Conservation (phyloP, 1,140 invertebrate species). For the Nilaparvata lugens region DNA sequence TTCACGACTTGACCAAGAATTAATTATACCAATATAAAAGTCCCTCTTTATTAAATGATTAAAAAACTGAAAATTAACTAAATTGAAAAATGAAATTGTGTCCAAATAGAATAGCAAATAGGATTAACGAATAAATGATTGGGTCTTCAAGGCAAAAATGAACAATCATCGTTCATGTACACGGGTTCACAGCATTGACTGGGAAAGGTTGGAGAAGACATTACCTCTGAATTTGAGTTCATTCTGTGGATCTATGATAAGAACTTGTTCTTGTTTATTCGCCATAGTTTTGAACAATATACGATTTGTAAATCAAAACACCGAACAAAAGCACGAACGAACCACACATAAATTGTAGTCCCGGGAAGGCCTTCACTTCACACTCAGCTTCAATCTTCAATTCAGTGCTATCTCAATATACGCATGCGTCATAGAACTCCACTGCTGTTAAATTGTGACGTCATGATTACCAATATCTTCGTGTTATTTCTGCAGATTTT, state of each 20-base stretch:
- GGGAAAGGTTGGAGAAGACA: background rate
- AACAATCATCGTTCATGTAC: background rate
- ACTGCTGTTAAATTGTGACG: constrained; percentile 2
- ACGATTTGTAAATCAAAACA: background rate
- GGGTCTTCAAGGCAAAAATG: background rate
- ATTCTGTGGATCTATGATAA: constrained; percentile 1
- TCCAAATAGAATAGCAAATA: no score
- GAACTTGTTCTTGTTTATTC: constrained; percentile 1
- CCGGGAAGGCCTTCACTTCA: background rate
- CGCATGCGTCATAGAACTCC: background rate
- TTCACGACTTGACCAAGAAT: no score
- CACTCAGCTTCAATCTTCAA: no score
- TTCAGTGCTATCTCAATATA: background rate
- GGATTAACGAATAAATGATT: background rate
- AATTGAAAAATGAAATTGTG: no score
- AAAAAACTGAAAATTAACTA: no score
- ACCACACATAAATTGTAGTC: constrained; percentile 4
- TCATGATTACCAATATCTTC: background rate
- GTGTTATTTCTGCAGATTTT: background rate
- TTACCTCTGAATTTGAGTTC: constrained; percentile 6
- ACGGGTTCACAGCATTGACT: background rate
- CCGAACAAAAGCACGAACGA: background rate
- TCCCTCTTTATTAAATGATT: no score
- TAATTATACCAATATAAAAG: no score
- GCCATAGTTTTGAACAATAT: background rate